Conservation (phyloP, 2,797 vertebrate genomes). For the Tarsius wallacei region DNA sequence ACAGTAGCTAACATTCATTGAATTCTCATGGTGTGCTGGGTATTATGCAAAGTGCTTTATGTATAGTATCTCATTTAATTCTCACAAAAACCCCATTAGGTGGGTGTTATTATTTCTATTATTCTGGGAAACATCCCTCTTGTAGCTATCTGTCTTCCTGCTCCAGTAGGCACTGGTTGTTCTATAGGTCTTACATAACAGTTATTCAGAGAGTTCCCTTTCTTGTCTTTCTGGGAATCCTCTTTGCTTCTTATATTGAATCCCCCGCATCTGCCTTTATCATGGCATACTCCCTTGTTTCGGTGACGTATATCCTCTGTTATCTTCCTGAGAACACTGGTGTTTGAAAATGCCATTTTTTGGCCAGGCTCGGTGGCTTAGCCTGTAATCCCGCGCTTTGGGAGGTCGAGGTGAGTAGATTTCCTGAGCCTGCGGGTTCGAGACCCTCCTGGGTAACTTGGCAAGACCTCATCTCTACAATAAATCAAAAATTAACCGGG, state of each 20-base stretch:
- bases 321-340: not conserved
- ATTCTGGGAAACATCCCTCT: not conserved
- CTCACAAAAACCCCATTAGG: not conserved
- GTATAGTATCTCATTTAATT: slow-evolving; percentile 9
- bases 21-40: not conserved
- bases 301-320: not conserved
- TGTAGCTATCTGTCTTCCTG: not conserved
- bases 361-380: too few relatives aligned
- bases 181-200: not conserved
- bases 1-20: not conserved
- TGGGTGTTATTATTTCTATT: not conserved
- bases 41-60: not conserved
- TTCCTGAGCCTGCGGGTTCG: too few relatives aligned
- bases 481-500: too few relatives aligned
- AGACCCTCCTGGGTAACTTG: too few relatives aligned
- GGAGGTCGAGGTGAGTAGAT: too few relatives aligned
- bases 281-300: not conserved
- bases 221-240: not conserved
- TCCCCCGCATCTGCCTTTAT: not conserved
- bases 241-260: not conserved
- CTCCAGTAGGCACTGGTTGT: not conserved
- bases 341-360: too few relatives aligned
- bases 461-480: too few relatives aligned
- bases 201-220: not conserved
- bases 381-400: too few relatives aligned